Percentiles rank a stretch among this genome's conserved stretches.
Evolutionary conservation across 2,797 vertebrate genomes (phyloP).

Genomic region (Coilia nasus): DNA sequence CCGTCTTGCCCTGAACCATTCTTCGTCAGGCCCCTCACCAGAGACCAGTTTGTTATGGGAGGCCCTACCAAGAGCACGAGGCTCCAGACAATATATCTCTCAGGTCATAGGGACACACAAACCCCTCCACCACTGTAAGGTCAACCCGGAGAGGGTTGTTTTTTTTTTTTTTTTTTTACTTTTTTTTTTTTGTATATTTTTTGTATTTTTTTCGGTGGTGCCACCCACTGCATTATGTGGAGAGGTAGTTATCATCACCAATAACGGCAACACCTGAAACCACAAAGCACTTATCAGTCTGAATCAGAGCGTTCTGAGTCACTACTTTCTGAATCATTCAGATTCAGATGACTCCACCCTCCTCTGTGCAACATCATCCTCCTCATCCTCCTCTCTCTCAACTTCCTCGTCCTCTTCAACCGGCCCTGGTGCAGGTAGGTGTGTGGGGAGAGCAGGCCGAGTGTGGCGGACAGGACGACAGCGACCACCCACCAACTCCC

Average conservation of each 20-base stretch:
- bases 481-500: too few species aligned
- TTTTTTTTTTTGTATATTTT: too few species aligned
- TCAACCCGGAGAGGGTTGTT: too few species aligned
- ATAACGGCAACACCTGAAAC: not conserved
- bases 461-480: not conserved
- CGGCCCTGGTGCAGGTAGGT: too few species aligned
- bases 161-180: too few species aligned
- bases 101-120: not conserved
- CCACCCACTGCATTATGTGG: not conserved
- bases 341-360: constrained; percentile 1
- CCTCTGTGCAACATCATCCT: not conserved
- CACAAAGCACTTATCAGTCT: too few species aligned
- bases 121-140: too few species aligned
- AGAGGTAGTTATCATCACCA: not conserved
- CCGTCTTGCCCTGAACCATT: not conserved
- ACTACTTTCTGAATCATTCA: not conserved
- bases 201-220: too few species aligned
- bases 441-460: too few species aligned
- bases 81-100: not conserved
- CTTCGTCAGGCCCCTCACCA: not conserved
- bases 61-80: not conserved
- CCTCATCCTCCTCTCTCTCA: too few species aligned
- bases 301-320: not conserved
- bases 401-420: not conserved
- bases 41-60: not conserved